Base-by-base conservation (phyloP, 2,113 vertebrate species). In the Microcebus jonahi region DNA sequence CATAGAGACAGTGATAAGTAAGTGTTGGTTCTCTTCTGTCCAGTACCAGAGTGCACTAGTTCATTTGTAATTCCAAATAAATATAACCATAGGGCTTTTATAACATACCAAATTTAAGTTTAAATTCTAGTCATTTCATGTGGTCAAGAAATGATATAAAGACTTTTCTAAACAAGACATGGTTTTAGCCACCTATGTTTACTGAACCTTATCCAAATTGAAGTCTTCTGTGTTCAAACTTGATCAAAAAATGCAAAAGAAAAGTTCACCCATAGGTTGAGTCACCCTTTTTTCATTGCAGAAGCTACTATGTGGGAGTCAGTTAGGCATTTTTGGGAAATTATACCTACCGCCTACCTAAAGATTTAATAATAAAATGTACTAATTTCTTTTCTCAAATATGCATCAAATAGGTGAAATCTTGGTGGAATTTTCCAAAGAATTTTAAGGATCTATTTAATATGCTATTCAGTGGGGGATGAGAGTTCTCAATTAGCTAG, bases 301-400 rank as follows among this genome's bases (percentile, higher is more conserved):
- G 83, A 88, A 97, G 55, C 27, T 83, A 34, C 63, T 53, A 6
- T 14, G 91, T 97, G 87, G 97, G 95, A 95, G 97, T 94, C 5
- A 36, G 3, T 92, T 75, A 94, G 71, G 93, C 80, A 82, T 87
- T 93, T 93, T 39, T 31, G 70, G 70, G 55, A 97, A 97, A 95
- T 95, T 94, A 81, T 82, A 93, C 63, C 89, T 95, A 93, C 95
- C 20, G 3, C 93, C 94, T 91, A 96, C 91, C 65, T 91, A 39
- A 87, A 90, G 75, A 95, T 87, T 94, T 94, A 97, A 95, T 95
- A 97, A 95, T 96, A 95, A 96, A 91, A 92, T 93, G 76, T 84
- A 93, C 94, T 90, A 88, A 96, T 91, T 88, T 96, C 25, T 59
- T 94, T 94, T 84, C 85, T 96, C 42, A 94, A 97, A 96, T 81